phyloP scores from a whole-genome alignment of 2,888 invertebrate genomes.

The Hirtodrosophila alboralis region DNA sequence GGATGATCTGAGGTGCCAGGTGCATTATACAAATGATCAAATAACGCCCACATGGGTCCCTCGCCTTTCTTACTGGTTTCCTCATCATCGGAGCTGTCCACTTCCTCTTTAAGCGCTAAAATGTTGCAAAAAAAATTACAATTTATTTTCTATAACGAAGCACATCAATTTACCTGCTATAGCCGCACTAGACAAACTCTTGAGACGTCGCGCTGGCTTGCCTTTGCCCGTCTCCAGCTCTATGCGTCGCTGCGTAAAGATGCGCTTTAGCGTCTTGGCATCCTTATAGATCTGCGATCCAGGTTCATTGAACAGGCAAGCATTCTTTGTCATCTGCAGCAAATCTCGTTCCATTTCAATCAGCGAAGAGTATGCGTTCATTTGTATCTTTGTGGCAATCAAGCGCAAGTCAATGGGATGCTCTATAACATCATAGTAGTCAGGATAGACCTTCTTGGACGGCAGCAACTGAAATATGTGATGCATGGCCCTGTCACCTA shows the following conservation, averaged over 20 bases:
- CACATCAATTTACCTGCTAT: constrained; percentile 64
- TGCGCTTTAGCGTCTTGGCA: constrained; percentile 92
- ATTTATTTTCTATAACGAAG: background rate
- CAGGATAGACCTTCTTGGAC: constrained; percentile 95
- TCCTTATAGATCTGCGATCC: constrained; percentile 98
- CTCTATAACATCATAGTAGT: constrained; percentile 97
- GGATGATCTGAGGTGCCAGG: constrained; percentile 85
- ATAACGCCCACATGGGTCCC: constrained; percentile 95
- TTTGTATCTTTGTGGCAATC: constrained; percentile 95
- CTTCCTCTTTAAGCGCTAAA: constrained; percentile 86
- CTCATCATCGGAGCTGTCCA: constrained; percentile 87
- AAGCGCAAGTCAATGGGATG: constrained; percentile 97
- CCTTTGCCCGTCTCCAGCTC: constrained; percentile 90
- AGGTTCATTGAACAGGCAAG: constrained; percentile 97
- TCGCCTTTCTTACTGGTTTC: constrained; percentile 86
- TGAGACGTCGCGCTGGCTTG: constrained; percentile 82
- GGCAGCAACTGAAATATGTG: constrained; percentile 96
- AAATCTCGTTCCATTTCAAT: constrained; percentile 95
- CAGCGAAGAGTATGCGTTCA: constrained; percentile 90
- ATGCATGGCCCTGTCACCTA: constrained; percentile 92
- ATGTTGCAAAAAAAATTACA: background rate
- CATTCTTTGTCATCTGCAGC: constrained; percentile 95
- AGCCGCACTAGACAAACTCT: constrained; percentile 71
- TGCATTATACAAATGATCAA: constrained; percentile 91
- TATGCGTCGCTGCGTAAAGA: constrained; percentile 88